Percentiles rank a stretch among this genome's conserved stretches.
These are phyloP conservation scores for Protonibea diacanthus DNA, from an alignment of 2,797 vertebrate genomes.

Conservation along the genomic window DNA sequence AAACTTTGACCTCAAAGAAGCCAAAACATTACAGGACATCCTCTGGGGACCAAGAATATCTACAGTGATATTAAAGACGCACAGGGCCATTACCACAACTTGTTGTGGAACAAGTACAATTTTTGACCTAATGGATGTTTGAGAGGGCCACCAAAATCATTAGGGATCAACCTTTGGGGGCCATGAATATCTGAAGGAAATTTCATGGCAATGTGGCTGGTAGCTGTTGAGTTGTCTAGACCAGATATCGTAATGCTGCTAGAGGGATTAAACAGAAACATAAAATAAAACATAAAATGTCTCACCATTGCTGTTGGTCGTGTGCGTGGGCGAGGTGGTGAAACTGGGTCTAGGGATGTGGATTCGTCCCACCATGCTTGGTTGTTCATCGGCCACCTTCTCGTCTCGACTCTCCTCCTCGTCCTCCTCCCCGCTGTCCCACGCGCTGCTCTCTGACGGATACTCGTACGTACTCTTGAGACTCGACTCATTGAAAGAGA, in stretches of 20 bases:
- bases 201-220: background rate
- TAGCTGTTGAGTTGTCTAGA: background rate
- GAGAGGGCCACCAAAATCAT: background rate
- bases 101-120: background rate
- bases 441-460: slow-evolving; percentile 91
- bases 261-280: background rate
- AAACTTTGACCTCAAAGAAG: background rate
- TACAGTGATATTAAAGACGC: background rate
- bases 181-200: background rate
- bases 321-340: slow-evolving; percentile 73
- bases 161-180: background rate
- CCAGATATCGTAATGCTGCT: background rate
- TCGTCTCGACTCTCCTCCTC: slow-evolving; percentile 78
- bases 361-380: slow-evolving; percentile 81
- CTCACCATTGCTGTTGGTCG: slow-evolving; percentile 83
- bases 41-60: background rate
- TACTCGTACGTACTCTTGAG: slow-evolving; percentile 96
- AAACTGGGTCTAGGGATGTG: slow-evolving; percentile 87
- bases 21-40: background rate
- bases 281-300: background rate
- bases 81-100: background rate
- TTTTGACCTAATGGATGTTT: background rate
- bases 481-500: slow-evolving; percentile 95
- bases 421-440: slow-evolving; percentile 88
- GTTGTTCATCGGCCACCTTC: slow-evolving; percentile 72